phyloP scores from a whole-genome alignment of 1,140 invertebrate species.

The Gonioctena quinquepunctata region DNA sequence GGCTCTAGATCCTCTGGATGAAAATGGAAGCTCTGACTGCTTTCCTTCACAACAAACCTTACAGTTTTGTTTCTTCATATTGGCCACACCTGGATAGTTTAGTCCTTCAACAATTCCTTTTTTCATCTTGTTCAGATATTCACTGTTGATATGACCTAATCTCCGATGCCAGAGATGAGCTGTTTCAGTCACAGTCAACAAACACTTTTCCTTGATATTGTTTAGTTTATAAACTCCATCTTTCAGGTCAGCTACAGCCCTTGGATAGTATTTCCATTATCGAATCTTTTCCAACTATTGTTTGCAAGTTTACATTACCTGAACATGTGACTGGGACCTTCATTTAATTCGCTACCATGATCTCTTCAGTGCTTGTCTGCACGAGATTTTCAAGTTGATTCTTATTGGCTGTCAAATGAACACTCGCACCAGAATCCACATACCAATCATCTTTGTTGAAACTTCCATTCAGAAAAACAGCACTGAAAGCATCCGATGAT shows the following conservation, averaged over 20 bases:
- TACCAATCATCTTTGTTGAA: constrained; percentile 36
- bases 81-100: not conserved
- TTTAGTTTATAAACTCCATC: not conserved
- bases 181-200: constrained; percentile 1
- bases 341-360: not conserved
- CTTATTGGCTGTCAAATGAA: constrained; percentile 34
- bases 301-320: not conserved
- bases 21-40: constrained; percentile 42
- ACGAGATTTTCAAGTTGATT: not conserved
- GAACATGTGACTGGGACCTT: not conserved
- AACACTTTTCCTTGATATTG: not conserved
- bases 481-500: constrained; percentile 8
- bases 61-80: constrained; percentile 29
- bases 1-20: constrained; percentile 27
- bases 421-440: constrained; percentile 37
- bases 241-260: constrained; percentile 2
- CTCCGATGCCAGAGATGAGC: constrained; percentile 33
- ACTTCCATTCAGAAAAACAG: constrained; percentile 27
- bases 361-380: not conserved
- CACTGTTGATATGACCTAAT: constrained; percentile 43
- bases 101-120: constrained; percentile 27
- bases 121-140: constrained; percentile 29
- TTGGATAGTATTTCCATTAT: constrained; percentile 10
- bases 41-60: constrained; percentile 48
- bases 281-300: not conserved